Conservation (phyloP, 1,140 invertebrate species). For the Harpegnathos saltator region DNA sequence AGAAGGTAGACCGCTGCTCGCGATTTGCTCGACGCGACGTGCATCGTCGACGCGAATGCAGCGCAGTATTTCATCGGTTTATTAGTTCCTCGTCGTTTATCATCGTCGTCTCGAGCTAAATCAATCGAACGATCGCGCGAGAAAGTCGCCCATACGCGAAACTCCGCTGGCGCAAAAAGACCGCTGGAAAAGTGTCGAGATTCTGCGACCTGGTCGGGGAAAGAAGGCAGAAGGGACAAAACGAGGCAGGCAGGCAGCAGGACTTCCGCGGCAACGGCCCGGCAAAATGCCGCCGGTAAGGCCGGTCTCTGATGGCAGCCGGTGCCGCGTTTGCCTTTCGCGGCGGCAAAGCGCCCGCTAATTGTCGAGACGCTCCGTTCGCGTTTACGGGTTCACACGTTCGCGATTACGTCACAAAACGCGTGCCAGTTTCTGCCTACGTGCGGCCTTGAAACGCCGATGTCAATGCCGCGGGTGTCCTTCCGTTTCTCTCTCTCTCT, state of each 20-base stretch:
- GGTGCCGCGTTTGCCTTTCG: constrained; percentile 39
- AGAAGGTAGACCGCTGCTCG: not conserved
- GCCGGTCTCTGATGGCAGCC: constrained; percentile 2
- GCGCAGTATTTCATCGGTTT: constrained; percentile 1
- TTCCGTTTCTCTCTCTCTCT: not conserved
- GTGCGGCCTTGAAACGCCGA: constrained; percentile 61
- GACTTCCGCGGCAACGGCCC: not conserved
- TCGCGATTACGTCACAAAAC: constrained; percentile 56
- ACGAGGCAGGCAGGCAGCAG: no score
- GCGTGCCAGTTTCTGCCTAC: constrained; percentile 29
- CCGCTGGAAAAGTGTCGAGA: constrained; percentile 13
- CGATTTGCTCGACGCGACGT: no score
- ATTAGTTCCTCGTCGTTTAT: no score
- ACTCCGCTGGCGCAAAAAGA: not conserved
- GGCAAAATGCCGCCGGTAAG: constrained; percentile 7
- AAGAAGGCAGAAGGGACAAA: not conserved
- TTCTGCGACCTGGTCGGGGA: not conserved
- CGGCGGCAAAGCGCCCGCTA: constrained; percentile 41
- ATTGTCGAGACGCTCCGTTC: constrained; percentile 62
- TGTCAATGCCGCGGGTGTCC: constrained; percentile 41
- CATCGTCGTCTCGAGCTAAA: no score
- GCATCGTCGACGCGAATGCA: not conserved
- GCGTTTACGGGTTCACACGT: constrained; percentile 38
- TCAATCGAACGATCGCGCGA: no score
- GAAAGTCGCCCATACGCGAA: no score